These are phyloP conservation scores for Sterrhoptilus dennistouni DNA, from an alignment of 2,113 vertebrate species.

Conservation along the genomic window DNA sequence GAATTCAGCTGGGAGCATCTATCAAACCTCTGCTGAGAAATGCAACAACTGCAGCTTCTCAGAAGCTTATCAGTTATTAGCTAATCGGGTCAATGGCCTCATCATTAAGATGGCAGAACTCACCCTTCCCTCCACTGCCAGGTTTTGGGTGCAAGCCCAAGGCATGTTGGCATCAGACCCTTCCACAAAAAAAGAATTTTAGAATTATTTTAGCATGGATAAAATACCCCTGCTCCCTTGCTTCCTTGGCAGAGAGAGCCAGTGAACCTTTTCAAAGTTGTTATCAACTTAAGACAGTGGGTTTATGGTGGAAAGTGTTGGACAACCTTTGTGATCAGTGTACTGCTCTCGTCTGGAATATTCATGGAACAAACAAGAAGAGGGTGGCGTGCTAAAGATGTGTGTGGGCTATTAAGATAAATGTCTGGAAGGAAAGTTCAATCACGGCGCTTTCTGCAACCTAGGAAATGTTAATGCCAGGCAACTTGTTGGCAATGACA, in stretches of 20 bases:
- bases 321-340: neutral
- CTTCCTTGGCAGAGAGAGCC: neutral
- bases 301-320: neutral
- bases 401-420: neutral
- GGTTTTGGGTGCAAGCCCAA: neutral
- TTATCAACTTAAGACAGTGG: neutral
- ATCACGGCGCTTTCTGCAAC: neutral
- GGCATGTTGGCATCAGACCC: neutral
- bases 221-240: neutral
- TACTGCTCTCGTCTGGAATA: neutral
- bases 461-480: neutral
- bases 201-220: neutral
- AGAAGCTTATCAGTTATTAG: neutral
- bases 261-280: neutral
- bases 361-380: neutral
- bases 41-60: neutral
- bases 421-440: neutral
- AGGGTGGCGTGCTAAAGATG: neutral
- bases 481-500: neutral
- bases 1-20: neutral
- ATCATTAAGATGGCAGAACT: neutral
- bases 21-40: neutral
- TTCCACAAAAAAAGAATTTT: neutral
- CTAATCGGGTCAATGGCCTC: neutral
- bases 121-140: neutral